phyloP scores from a whole-genome alignment of 2,797 vertebrate species.

The Coendou prehensilis region DNA sequence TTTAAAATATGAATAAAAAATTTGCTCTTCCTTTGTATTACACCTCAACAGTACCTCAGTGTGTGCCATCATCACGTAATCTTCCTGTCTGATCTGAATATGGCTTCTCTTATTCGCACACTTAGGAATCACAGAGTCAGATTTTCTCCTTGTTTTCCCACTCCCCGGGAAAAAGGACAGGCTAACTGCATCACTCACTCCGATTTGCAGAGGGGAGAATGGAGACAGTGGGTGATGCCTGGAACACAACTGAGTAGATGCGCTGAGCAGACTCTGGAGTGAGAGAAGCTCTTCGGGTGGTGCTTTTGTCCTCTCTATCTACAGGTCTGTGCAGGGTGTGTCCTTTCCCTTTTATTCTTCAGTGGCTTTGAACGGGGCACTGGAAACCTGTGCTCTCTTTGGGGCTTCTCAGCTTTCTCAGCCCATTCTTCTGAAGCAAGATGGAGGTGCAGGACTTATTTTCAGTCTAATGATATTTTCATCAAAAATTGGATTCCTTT shows the following conservation, averaged over 20 bases:
- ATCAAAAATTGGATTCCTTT: neutral
- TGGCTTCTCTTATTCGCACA: neutral
- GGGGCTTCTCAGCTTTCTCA: neutral
- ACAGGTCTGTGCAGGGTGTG: neutral
- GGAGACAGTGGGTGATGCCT: no score
- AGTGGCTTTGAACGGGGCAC: neutral
- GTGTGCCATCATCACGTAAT: neutral
- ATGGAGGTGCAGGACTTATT: neutral
- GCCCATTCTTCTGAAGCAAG: neutral
- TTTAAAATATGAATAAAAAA: neutral
- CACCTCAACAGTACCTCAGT: neutral
- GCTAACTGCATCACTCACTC: neutral
- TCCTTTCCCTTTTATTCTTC: conserved; percentile 4
- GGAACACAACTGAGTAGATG: neutral
- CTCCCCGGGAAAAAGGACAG: neutral
- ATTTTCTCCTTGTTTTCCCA: neutral
- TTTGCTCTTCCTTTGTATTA: neutral
- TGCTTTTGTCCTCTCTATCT: neutral
- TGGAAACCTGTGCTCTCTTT: neutral
- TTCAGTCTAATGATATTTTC: neutral
- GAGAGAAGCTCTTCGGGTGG: neutral
- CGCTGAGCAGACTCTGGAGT: neutral
- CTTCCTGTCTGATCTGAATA: no score
- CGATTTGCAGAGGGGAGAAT: neutral
- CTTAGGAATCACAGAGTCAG: neutral